Percentiles rank a stretch among this genome's conserved stretches.
Evolutionary conservation across 2,888 invertebrate species (phyloP).

Genomic region (Hoplodrina blanda): DNA sequence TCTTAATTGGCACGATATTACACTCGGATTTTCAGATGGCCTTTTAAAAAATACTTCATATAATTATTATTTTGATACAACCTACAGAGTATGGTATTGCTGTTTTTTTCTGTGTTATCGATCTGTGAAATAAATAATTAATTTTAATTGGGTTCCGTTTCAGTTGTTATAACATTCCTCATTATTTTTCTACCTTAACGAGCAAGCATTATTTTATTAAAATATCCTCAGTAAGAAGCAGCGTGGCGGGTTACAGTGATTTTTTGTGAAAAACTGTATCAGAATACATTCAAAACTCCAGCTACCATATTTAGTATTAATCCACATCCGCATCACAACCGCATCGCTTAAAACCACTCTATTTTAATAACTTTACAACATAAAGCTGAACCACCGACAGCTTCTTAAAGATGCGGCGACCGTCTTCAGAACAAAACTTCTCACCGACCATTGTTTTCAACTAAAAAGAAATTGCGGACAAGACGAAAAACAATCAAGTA

Average conservation of each 20-base stretch:
- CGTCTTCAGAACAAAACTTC: conserved; percentile 48
- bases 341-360: conserved; percentile 13
- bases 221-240: background rate
- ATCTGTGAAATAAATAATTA: too few species aligned
- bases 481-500: conserved; percentile 46
- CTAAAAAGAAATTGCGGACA: conserved; percentile 41
- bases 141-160: background rate
- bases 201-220: background rate
- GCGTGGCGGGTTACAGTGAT: background rate
- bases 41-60: too few species aligned
- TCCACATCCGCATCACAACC: background rate
- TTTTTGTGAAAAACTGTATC: background rate
- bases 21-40: background rate
- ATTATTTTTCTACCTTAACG: background rate
- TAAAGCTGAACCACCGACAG: conserved; percentile 23
- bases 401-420: conserved; percentile 42
- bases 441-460: conserved; percentile 46
- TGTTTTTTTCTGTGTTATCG: too few species aligned
- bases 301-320: conserved; percentile 21
- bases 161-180: background rate
- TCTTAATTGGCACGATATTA: conserved; percentile 9
- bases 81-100: background rate
- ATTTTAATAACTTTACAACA: conserved; percentile 45
- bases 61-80: background rate
- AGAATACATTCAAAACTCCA: conserved; percentile 1